Base-by-base conservation (phyloP, 2,888 invertebrate species). In the Meteorus colon region DNA sequence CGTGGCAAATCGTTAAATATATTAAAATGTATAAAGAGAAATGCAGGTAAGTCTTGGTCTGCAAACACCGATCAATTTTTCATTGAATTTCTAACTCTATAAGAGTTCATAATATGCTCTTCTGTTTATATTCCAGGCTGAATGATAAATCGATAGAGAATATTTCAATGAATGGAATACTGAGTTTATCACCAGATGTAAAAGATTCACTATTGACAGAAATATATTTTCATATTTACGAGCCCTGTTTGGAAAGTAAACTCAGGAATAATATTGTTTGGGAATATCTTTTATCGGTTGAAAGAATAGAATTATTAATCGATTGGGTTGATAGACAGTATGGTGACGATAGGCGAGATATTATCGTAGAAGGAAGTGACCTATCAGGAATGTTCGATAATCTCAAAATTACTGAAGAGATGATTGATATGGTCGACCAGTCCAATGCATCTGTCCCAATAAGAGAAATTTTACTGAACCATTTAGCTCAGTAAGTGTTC, bases 241-340 rank as follows among this genome's bases (percentile, higher is more conserved):
- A 90, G 51, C 45, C 82, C 4, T 79, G 81, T 14, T 82, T 91
- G 8, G 77, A 87, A 8, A 80, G 84, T 16, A 87, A 87, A 41
- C 83, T 91, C 0, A 85, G 87, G 14, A 84, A 75, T 76, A 67
- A 55, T 19, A 73, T 90, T 80, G 90, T 93, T 82, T 94, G 94
- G 94, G 90, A 92, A 81, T 92, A 92, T 84, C 89, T 94, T 74
- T 84, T 94, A 71, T 89, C 90, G 71, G 91, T 91, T 80, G 93
- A 93, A 82, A 92, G 92, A 84, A 90, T 92, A 1, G 92, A 93
- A 87, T 89, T 92, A 75, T 84, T 94, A 73, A 90, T 91, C 75
- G 89, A 90, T 55, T 94, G 94, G 94, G 92, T 94, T 75, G 91
- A 92, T 80, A 88, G 91, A 3, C 91, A 91, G 79, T 92, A 78